These are phyloP conservation scores for Trididemnum nubilum DNA, from an alignment of 23 tunicate genomes.

Conservation along the genomic window DNA sequence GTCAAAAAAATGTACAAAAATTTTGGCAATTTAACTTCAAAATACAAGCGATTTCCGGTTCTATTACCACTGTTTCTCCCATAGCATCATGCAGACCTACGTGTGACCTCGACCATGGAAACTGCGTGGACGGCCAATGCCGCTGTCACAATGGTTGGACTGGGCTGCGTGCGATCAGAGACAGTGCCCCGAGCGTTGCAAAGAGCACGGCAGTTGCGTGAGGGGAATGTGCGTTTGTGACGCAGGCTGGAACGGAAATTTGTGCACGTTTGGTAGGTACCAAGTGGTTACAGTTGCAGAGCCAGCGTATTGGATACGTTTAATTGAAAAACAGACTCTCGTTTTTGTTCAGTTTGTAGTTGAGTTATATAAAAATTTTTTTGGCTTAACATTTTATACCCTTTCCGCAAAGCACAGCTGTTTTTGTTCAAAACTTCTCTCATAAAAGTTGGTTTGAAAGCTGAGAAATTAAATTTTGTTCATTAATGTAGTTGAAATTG, in stretches of 20 bases:
- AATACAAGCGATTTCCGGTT: not conserved
- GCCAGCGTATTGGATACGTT: not conserved
- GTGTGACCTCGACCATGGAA: constrained; percentile 72
- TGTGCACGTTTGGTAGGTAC: constrained; percentile 87
- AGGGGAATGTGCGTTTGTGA: constrained; percentile 83
- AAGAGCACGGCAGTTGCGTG: constrained; percentile 77
- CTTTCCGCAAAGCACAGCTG: too few relatives aligned
- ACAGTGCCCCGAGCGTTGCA: constrained; percentile 66
- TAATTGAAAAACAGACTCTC: too few relatives aligned
- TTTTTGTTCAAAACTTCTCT: too few relatives aligned
- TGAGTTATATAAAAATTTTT: too few relatives aligned
- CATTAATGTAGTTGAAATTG: too few relatives aligned
- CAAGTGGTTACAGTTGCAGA: not conserved
- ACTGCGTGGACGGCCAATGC: constrained; percentile 77
- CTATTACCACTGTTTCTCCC: constrained; percentile 17
- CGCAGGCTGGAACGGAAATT: constrained; percentile 92
- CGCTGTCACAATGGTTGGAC: constrained; percentile 88
- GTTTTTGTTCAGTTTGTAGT: too few relatives aligned
- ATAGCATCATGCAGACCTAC: constrained; percentile 58
- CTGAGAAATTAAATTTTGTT: too few relatives aligned
- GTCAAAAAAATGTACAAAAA: too few relatives aligned
- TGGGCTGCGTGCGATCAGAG: constrained; percentile 76
- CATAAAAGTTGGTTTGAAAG: too few relatives aligned
- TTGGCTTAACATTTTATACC: too few relatives aligned
- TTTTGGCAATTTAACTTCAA: too few relatives aligned